These are phyloP conservation scores for Protonibea diacanthus DNA, from an alignment of 2,797 vertebrate species.

Conservation along the genomic window DNA sequence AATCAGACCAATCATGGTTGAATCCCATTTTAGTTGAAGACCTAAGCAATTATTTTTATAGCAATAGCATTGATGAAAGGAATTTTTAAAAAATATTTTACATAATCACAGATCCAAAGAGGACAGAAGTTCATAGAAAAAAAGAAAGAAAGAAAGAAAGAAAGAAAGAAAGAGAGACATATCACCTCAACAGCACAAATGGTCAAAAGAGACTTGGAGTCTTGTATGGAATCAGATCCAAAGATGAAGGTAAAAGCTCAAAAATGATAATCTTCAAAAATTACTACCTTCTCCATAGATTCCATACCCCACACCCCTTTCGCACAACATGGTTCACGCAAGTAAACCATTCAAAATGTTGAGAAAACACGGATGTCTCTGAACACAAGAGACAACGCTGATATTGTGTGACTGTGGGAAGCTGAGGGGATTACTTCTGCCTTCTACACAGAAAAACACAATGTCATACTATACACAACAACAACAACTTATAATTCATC, in stretches of 20 bases:
- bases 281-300: background rate
- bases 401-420: conserved; percentile 4
- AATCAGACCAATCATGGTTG: background rate
- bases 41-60: background rate
- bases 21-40: background rate
- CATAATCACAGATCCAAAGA: background rate
- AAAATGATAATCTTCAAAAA: background rate
- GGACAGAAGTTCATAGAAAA: too few relatives aligned
- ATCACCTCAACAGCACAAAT: background rate
- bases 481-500: background rate
- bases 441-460: background rate
- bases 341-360: background rate
- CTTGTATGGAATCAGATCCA: background rate
- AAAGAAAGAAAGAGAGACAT: background rate
- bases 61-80: background rate
- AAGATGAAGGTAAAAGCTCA: background rate
- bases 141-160: background rate
- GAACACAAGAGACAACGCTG: conserved; percentile 3
- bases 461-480: background rate
- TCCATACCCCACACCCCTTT: background rate
- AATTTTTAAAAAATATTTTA: background rate
- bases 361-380: background rate
- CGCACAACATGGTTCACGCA: background rate
- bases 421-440: background rate
- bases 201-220: background rate